These are phyloP conservation scores for Phyllostomus discolor DNA, from an alignment of 2,113 vertebrate species.

Conservation along the genomic window DNA sequence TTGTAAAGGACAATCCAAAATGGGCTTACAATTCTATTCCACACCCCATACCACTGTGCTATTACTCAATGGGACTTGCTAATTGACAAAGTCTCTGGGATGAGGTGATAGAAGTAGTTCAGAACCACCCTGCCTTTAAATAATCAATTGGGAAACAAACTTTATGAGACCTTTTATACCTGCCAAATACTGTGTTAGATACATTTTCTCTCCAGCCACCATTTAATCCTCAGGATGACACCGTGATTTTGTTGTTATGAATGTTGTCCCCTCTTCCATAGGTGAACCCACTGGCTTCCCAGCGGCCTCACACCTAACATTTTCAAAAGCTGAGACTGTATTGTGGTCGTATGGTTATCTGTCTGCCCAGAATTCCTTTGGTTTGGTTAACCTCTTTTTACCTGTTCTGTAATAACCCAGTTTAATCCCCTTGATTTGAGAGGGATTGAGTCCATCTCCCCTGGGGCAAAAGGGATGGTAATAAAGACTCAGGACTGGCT, in stretches of 20 bases:
- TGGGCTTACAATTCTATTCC: neutral
- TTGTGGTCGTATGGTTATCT: neutral
- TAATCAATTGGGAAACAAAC: neutral
- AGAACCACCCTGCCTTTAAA: neutral
- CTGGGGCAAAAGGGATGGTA: neutral
- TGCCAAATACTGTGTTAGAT: neutral
- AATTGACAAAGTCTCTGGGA: neutral
- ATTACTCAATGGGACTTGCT: neutral
- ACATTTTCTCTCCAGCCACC: neutral
- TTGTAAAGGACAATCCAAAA: neutral
- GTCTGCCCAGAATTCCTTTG: neutral
- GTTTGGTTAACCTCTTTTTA: neutral
- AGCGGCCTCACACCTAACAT: neutral
- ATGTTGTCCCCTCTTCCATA: neutral
- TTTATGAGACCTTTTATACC: neutral
- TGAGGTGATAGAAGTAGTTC: neutral
- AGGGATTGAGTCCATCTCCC: neutral
- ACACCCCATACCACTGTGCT: neutral
- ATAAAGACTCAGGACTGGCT: neutral
- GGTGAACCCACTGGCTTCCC: neutral
- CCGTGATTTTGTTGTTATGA: neutral
- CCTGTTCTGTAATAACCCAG: neutral
- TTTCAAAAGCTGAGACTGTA: neutral
- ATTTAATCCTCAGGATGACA: neutral
- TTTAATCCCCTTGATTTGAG: constrained; percentile 15